These are phyloP conservation scores for Arizona elegans DNA, from an alignment of 2,113 vertebrate genomes.

Conservation along the genomic window DNA sequence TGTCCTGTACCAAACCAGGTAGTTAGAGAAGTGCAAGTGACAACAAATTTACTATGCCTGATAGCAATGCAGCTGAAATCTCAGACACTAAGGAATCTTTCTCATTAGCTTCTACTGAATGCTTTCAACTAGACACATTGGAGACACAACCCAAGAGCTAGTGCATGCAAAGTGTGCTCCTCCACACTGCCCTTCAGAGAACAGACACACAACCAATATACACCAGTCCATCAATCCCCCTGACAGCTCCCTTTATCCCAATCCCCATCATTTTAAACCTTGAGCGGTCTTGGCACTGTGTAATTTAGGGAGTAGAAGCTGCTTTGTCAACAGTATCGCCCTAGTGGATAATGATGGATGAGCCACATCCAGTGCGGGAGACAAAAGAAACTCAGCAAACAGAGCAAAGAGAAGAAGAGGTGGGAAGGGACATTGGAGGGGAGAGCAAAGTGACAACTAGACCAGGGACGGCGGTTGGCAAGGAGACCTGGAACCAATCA, in stretches of 20 bases:
- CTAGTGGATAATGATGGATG: background rate
- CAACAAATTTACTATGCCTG: background rate
- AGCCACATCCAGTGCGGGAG: background rate
- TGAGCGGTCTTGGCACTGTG: background rate
- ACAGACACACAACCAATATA: background rate
- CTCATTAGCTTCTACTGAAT: background rate
- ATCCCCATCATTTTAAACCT: background rate
- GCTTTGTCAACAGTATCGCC: background rate
- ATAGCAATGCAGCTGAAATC: background rate
- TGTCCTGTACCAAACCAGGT: background rate
- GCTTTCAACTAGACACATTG: too few species aligned
- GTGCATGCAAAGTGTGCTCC: background rate
- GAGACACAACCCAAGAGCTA: background rate
- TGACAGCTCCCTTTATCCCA: background rate
- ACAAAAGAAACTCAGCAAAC: background rate
- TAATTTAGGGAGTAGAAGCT: background rate
- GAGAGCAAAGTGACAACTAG: background rate
- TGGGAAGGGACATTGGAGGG: background rate
- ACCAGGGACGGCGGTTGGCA: background rate
- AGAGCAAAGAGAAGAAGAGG: constrained; percentile 6
- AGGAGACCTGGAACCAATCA: background rate
- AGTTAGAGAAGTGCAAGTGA: background rate
- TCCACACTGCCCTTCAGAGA: background rate
- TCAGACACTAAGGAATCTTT: background rate
- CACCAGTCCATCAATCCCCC: background rate